Base-by-base conservation (phyloP, 1,140 invertebrate species). In the Bombus superbus region DNA sequence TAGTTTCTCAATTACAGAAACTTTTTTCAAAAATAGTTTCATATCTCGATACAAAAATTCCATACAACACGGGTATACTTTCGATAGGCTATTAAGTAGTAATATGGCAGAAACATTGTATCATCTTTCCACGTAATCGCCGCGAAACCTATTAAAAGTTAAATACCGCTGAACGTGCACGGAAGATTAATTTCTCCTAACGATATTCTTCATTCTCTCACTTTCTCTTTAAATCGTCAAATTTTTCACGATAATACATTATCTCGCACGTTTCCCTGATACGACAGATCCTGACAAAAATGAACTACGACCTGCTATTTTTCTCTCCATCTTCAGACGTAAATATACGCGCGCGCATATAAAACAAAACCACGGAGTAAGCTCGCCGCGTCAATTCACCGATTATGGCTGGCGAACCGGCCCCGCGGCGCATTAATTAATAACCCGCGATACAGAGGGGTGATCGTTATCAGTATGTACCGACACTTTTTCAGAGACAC, bases 391-490 rank as follows among this genome's bases (percentile, higher is more conserved):
- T 68, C 73, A 81, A 89, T 86, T 87, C 74, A 62, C 62, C 74
- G 85, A 81, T 88, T 88, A 86, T 74, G 68, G 13, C 69, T 44
- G 38, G 62, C 73, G 72, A 47, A 66, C 44, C 44, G 28, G 40
- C 9, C 74, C 64, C 42, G 38, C 25, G 47, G 75, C 44, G 53
- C 87, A 85, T 72, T 89, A 88, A 89, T 89, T 89, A 89, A 89
- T 89, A 88, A 89, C 85, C 59, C 76, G 69, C 75, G 62, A 59
- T 81, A 69, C 68, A 88, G 53, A 59, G 79, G 44, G 77, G 66
- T 73, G 82, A 89, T 89, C 73, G 83, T 89, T 89, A 89, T 82
- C 87, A 64, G 75, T 28, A 64, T 74, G 88, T 40, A 69, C 74
- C 75, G 57, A 83, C 57, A 85, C 73, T 75, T 88, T 87, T 78